These are phyloP conservation scores for Heteropelma amictum DNA, from an alignment of 2,888 invertebrate genomes.

Conservation along the genomic window DNA sequence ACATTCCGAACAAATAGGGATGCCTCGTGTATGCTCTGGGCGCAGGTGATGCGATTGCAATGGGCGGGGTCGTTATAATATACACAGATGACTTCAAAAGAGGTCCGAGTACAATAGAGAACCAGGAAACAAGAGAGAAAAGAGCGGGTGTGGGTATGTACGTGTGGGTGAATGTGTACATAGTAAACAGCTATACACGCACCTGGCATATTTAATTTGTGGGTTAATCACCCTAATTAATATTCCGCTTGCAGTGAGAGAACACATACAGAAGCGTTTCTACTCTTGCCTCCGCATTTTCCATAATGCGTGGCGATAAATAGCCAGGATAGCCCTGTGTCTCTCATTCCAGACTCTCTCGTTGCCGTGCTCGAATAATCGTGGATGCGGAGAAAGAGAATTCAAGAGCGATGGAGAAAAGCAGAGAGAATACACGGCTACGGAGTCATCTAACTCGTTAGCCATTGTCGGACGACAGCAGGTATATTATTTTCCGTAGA, in stretches of 20 bases:
- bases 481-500: constrained; percentile 57
- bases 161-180: background rate
- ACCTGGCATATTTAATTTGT: constrained; percentile 69
- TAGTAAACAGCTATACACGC: constrained; percentile 46
- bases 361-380: constrained; percentile 38
- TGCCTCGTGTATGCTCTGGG: constrained; percentile 8
- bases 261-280: constrained; percentile 36
- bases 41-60: constrained; percentile 45
- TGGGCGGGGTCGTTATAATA: constrained; percentile 20
- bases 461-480: constrained; percentile 59
- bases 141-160: background rate
- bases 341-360: constrained; percentile 28
- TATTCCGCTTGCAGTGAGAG: constrained; percentile 62
- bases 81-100: background rate
- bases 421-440: background rate
- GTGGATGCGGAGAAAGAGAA: constrained; percentile 35
- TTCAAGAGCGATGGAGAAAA: constrained; percentile 28
- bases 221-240: constrained; percentile 72
- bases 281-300: constrained; percentile 62
- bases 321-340: constrained; percentile 54
- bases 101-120: background rate
- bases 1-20: constrained; percentile 29
- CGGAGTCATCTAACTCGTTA: constrained; percentile 62
- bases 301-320: constrained; percentile 68
- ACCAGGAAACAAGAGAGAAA: constrained; percentile 32